Percentiles rank a stretch among this genome's conserved stretches.
phyloP scores from a whole-genome alignment of 2,888 invertebrate genomes.

The Machimus atricapillus region DNA sequence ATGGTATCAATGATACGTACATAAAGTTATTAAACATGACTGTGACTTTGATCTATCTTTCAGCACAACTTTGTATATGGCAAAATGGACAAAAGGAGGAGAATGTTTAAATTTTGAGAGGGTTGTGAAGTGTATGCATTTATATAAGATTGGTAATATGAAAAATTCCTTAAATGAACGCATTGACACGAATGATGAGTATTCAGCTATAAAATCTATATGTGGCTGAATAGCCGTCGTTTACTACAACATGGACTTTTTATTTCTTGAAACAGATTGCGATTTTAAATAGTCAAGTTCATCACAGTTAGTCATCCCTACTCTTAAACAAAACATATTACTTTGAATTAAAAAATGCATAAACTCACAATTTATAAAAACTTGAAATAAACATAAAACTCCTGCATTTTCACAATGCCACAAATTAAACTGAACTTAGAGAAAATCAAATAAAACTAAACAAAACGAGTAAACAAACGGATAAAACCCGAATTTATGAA shows the following conservation, averaged over 20 bases:
- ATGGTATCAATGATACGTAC: neutral
- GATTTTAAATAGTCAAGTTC: too few relatives aligned
- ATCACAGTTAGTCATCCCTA: neutral
- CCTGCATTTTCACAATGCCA: neutral
- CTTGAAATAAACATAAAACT: neutral
- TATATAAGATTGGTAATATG: too few relatives aligned
- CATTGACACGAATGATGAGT: too few relatives aligned
- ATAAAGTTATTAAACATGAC: neutral
- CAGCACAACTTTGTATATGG: neutral
- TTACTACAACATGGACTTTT: too few relatives aligned
- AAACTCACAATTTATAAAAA: neutral
- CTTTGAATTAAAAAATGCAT: neutral
- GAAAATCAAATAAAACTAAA: neutral
- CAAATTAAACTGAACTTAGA: neutral
- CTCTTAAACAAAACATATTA: neutral
- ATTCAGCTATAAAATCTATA: too few relatives aligned
- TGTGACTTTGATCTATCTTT: neutral
- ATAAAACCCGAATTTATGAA: neutral
- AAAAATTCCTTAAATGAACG: too few relatives aligned
- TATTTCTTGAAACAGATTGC: too few relatives aligned
- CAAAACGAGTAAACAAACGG: neutral
- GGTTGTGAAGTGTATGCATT: neutral
- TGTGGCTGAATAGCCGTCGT: too few relatives aligned
- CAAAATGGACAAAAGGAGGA: neutral
- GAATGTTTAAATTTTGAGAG: neutral